Evolutionary conservation across 2,113 vertebrate species (phyloP), one percentile per base, ranked within the genome.

Genomic region (Apodemus sylvaticus): DNA sequence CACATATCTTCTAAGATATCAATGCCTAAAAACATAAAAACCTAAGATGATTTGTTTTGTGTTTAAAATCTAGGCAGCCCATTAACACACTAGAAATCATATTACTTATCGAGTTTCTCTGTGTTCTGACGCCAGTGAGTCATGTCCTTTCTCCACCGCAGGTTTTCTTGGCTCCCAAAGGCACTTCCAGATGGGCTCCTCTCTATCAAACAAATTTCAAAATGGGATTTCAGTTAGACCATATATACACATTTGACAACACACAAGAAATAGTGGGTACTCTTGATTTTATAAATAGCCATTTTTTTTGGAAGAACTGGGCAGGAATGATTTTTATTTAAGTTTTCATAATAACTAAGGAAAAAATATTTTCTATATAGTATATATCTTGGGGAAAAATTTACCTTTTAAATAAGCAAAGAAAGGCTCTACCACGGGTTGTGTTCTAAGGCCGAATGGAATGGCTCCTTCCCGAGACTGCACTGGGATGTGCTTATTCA

Each of bases 71-170:
- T 9, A 76, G 64, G 36, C 68, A 71, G n/a, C 34, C 39, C 31
- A 55, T 12, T 13, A 77, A 96, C n/a, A 94, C 0, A 91, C 29
- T 0, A 97, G 94, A 12, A 92, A 89, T 24, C 36, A 73, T 73
- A 95, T 94, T 99, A 99, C 99, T 99, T 99, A 99, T 99, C 99
- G 98, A 99, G 99, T 95, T 99, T 99, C 96, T 99, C 99, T 1
- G 99, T 99, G 98, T 99, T 99, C 93, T 99, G 99, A 62, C 99
- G 99, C 99, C 99, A 99, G 96, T 99, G 99, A 82, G 99, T 99
- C 99, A 99, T 99, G 98, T 99, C 99, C 96, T 99, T 99, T 97
- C 99, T 99, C 99, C 99, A 99, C 24, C 99, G 98, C 97, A 99
- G 98, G 94, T 99, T 99, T 98, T 99, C 99, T 94, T 99, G 99